Base-by-base conservation (phyloP, 2,797 vertebrate species). In the Brachymystax lenok region DNA sequence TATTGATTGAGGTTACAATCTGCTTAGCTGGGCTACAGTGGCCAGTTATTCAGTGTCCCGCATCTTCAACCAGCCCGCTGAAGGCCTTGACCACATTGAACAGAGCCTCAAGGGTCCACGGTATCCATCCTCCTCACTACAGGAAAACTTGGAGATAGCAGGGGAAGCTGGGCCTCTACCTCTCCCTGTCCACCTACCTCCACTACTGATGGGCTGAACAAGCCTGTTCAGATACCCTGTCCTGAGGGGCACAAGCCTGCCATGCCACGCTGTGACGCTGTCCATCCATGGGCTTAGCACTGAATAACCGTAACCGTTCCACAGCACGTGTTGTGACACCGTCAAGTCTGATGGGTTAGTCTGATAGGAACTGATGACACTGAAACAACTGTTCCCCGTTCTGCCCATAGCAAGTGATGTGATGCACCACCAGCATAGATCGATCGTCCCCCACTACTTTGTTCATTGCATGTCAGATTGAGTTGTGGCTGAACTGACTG, bases 91-190 rank as follows among this genome's bases (percentile, higher is more conserved):
- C 69, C 88, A 90, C 90, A 0, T 79, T 92, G 86, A 91, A 86
- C 89, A 87, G 91, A 82, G 79, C 78, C 78, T 79, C 75, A 78
- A 86, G 77, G 71, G 81, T 85, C 85, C 84, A 84, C 21, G 8
- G n/a, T 27, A 89, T 80, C 79, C 8, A 46, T 46, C 90, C 90
- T 50, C 84, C 90, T 56, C 83, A 85, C 74, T 83, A 83, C 80
- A 91, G 92, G 90, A 91, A 78, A 82, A 83, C 89, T 85, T 90
- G 90, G 89, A 89, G 83, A 77, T 80, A 83, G 13, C 92, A 91
- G 86, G 87, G 84, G 0, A 84, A 91, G 82, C 87, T 80, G 0
- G 88, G 87, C 73, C 83, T 86, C 71, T 93, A 88, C 87, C 90
- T 89, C 1, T 93, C 93, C 71, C 86, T 93, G 2, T 92, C 94